phyloP scores from a whole-genome alignment of 2,888 invertebrate genomes.

The Cheiracanthium punctorium region DNA sequence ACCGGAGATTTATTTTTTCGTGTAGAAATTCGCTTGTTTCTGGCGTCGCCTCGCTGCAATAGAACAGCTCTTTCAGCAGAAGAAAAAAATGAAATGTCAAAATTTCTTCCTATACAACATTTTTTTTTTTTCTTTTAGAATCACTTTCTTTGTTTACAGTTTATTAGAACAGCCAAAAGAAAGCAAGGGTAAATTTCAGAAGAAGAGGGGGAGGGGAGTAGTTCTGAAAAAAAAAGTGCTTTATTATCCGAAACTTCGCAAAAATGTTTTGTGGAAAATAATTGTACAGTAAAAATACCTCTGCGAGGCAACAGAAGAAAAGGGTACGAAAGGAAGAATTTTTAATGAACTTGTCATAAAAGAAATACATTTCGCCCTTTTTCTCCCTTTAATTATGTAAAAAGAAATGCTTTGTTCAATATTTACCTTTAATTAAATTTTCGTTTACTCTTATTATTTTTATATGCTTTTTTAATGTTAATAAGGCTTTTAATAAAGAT shows the following conservation, averaged over 20 bases:
- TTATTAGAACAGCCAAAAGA: neutral
- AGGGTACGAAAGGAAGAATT: neutral
- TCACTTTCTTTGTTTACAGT: conserved; percentile 4
- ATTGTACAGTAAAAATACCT: neutral
- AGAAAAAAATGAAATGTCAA: neutral
- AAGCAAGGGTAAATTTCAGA: neutral
- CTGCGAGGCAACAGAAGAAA: neutral
- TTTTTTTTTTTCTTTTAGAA: neutral
- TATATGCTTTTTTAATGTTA: too few species aligned
- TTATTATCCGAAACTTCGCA: neutral
- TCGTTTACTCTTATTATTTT: too few species aligned
- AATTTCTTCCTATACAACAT: neutral
- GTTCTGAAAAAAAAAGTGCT: neutral
- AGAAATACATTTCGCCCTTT: too few species aligned
- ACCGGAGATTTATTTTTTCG: neutral
- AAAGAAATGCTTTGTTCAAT: too few species aligned
- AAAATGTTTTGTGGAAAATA: neutral
- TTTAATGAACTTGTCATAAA: neutral
- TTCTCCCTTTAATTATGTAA: too few species aligned
- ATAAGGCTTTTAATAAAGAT: too few species aligned
- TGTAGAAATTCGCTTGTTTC: neutral
- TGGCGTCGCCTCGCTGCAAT: too few species aligned
- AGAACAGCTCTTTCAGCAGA: neutral
- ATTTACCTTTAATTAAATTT: too few species aligned
- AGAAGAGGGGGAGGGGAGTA: neutral